Evolutionary conservation across 2,797 vertebrate genomes (phyloP).

Genomic region (Gobionotothen gibberifrons): DNA sequence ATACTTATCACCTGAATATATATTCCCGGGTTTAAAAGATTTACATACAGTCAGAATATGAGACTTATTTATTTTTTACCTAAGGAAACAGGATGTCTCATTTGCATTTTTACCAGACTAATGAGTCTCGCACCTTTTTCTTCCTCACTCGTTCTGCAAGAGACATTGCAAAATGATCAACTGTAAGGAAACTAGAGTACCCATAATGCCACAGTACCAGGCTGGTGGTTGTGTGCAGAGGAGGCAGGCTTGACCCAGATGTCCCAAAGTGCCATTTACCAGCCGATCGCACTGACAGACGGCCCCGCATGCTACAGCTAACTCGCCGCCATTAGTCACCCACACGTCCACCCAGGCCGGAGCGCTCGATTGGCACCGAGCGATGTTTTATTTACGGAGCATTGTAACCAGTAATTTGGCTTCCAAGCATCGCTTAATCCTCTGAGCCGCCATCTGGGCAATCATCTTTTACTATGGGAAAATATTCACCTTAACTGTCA

Average conservation of each 20-base stretch:
- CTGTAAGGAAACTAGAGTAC: conserved; percentile 8
- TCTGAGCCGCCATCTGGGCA: conserved; percentile 44
- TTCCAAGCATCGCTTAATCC: conserved; percentile 5
- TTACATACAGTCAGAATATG: too few species aligned
- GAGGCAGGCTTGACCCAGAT: conserved; percentile 45
- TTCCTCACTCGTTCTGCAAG: background rate
- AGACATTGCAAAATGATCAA: background rate
- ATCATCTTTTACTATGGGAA: conserved; percentile 14
- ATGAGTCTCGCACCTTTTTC: background rate
- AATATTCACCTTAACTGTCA: conserved; percentile 5
- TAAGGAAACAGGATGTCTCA: background rate
- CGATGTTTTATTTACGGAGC: conserved; percentile 50
- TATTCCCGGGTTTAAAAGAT: background rate
- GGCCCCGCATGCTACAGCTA: conserved; percentile 55
- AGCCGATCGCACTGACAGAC: conserved; percentile 46
- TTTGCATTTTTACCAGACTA: background rate
- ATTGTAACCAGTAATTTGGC: conserved; percentile 52
- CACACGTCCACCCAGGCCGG: conserved; percentile 45
- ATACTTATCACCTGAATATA: background rate
- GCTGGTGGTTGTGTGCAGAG: conserved; percentile 29
- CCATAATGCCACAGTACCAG: conserved; percentile 17
- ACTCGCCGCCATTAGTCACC: conserved; percentile 58
- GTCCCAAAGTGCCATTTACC: conserved; percentile 53
- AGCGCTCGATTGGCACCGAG: conserved; percentile 31
- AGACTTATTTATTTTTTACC: background rate